Evolutionary conservation across 2,888 invertebrate genomes (phyloP).

Genomic region (Clunio marinus): DNA sequence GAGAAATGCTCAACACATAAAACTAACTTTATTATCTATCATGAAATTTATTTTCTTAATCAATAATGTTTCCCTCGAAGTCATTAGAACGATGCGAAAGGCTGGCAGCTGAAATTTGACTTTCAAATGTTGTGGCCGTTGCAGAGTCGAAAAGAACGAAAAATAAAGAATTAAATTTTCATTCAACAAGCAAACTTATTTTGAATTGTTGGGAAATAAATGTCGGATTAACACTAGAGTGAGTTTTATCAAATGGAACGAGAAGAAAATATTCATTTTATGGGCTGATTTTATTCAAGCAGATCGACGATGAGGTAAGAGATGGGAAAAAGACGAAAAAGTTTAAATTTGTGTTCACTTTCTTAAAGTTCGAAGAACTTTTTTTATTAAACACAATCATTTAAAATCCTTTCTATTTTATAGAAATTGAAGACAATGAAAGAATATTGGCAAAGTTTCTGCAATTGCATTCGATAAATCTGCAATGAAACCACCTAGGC

Average conservation of each 20-base stretch:
- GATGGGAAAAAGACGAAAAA: background rate
- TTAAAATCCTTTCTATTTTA: no score
- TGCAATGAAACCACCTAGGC: background rate
- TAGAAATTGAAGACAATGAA: no score
- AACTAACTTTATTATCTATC: background rate
- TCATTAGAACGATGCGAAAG: background rate
- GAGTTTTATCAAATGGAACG: background rate
- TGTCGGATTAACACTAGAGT: background rate
- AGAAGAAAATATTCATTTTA: background rate
- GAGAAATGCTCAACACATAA: background rate
- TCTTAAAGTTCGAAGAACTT: no score
- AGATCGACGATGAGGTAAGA: background rate
- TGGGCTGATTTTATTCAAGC: background rate
- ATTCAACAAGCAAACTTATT: slow-evolving; percentile 9
- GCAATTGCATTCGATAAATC: slow-evolving; percentile 10
- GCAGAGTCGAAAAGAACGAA: background rate
- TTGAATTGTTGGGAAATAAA: background rate
- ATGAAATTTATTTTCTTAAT: slow-evolving; percentile 6
- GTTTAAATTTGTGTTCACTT: no score
- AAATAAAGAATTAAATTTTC: slow-evolving; percentile 1
- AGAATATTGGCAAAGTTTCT: no score
- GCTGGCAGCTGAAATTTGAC: slow-evolving; percentile 1
- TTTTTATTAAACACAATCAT: no score
- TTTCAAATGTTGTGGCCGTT: background rate
- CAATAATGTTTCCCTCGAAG: background rate